Base-by-base conservation (phyloP, 2,888 invertebrate genomes). In the Drosophila affinis region DNA sequence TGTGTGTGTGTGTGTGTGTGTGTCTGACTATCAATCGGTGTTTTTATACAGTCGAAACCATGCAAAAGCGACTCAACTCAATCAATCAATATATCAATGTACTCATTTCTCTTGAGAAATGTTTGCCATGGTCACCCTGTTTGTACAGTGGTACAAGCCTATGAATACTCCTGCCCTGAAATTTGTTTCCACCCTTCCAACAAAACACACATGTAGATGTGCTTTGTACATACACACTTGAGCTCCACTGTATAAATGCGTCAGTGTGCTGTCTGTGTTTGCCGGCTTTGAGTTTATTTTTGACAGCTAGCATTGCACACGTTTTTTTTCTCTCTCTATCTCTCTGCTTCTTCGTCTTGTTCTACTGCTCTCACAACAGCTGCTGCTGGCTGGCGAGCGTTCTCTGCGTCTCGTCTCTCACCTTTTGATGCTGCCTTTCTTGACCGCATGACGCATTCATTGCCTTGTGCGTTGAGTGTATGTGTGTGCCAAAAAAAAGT, bases 221-320 rank as follows among this genome's bases (percentile, higher is more conserved):
- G 3, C 39, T n/a, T 5, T 39, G 14, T n/a, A 3, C 39, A 14
- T n/a, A 9, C 12, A 45, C 53, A 49, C 45, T 46, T 47, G 56
- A 54, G 27, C n/a, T 55, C 32, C 64, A 72, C 73, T 58, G 57
- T 67, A 27, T 59, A 44, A 17, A 55, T 60, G 44, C 49, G 70
- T 21, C 60, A 48, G 44, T 58, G 55, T 77, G 45, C 54, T 46
- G 62, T 74, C 45, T 39, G 56, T 69, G 75, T 85, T 83, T 82
- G 86, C 83, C 83, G 83, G 83, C 82, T 87, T 79, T 57, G 72
- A 68, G 67, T 83, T 80, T 75, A 82, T 87, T 78, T 87, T 81
- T 72, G 85, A 81, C 74, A 76, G 72, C 62, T 86, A 76, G 74
- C 62, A 86, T 74, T 62, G 60, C 53, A 72, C 76, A 63, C 60